Conservation (phyloP, 1,140 invertebrate species). For the Calycopis cecrops region DNA sequence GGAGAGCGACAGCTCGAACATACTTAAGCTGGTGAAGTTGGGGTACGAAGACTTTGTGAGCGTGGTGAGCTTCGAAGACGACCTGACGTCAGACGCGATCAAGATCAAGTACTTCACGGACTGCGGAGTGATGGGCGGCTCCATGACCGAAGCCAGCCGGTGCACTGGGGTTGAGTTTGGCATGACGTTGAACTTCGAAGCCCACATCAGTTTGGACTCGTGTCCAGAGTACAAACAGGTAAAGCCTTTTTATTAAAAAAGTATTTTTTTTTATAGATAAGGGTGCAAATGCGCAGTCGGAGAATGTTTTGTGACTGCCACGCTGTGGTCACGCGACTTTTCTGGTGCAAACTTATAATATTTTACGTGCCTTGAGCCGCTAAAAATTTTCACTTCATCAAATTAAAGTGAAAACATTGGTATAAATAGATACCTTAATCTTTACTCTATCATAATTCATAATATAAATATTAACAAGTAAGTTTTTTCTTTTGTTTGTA, state of each 20-base stretch:
- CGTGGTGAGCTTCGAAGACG: constrained; percentile 75
- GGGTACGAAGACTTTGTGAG: constrained; percentile 77
- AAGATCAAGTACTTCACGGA: constrained; percentile 76
- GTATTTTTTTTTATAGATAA: too few species aligned
- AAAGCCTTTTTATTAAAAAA: not conserved
- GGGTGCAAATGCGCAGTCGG: too few species aligned
- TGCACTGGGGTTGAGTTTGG: constrained; percentile 76
- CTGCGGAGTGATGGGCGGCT: constrained; percentile 69
- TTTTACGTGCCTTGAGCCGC: too few species aligned
- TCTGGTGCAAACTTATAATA: too few species aligned
- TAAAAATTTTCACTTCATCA: too few species aligned
- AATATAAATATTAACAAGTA: too few species aligned
- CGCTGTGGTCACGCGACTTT: too few species aligned
- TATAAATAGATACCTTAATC: too few species aligned
- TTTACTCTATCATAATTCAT: too few species aligned
- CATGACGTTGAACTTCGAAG: constrained; percentile 75
- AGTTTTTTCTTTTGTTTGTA: too few species aligned
- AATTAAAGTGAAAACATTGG: too few species aligned
- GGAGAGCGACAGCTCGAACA: constrained; percentile 77
- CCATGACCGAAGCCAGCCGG: constrained; percentile 56
- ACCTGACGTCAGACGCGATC: constrained; percentile 64
- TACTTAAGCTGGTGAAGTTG: constrained; percentile 76
- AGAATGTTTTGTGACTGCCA: too few species aligned
- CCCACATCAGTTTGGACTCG: constrained; percentile 73
- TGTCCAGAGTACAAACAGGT: constrained; percentile 66